These are phyloP conservation scores for Hesperia comma DNA, from an alignment of 2,888 invertebrate species.

Conservation along the genomic window DNA sequence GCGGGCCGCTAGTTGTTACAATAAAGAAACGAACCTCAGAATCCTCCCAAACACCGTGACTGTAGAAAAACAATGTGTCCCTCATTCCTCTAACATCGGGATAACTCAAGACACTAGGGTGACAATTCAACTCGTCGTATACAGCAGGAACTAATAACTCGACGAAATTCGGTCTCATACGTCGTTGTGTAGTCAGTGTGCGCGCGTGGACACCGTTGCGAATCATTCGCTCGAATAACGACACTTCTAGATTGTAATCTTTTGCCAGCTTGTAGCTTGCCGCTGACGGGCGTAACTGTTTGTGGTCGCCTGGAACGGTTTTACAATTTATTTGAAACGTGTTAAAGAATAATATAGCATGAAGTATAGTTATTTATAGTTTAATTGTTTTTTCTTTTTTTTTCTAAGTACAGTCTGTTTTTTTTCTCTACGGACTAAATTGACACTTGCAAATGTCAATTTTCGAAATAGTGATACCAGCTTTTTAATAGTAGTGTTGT, in stretches of 20 bases:
- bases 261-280: conserved; percentile 87
- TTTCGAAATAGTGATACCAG: no score
- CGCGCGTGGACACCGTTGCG: conserved; percentile 85
- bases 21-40: conserved; percentile 58
- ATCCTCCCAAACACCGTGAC: conserved; percentile 85
- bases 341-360: no score
- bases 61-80: conserved; percentile 87
- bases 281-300: conserved; percentile 90
- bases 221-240: conserved; percentile 92
- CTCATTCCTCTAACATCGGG: conserved; percentile 84
- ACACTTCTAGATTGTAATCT: conserved; percentile 88
- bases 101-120: conserved; percentile 82
- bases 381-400: no score
- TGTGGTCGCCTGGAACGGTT: conserved; percentile 87
- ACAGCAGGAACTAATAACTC: conserved; percentile 86
- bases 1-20: no score
- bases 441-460: no score
- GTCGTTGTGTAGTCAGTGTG: conserved; percentile 86
- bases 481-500: no score
- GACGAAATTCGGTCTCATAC: conserved; percentile 86
- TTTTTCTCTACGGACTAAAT: no score
- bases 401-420: no score
- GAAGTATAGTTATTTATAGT: no score
- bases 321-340: no score
- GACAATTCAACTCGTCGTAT: conserved; percentile 86